These are phyloP conservation scores for Bombyx mandarina DNA, from an alignment of 1,140 invertebrate genomes.

Conservation along the genomic window DNA sequence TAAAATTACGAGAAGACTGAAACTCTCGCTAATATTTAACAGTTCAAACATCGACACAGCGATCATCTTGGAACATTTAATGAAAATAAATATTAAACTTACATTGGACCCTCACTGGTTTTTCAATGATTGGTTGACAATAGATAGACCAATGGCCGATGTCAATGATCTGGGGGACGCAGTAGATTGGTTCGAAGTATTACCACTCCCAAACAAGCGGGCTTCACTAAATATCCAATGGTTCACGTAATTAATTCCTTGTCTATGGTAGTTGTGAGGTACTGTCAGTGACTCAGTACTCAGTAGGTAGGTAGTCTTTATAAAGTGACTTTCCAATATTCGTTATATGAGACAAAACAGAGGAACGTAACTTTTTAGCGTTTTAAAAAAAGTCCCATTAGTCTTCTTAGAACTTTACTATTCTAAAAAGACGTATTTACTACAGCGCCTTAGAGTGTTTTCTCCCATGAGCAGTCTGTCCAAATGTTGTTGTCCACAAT, in stretches of 20 bases:
- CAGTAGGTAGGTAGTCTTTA: too few relatives aligned
- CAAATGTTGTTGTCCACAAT: too few relatives aligned
- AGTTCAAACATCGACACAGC: slow-evolving; percentile 13
- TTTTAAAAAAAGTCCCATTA: too few relatives aligned
- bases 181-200: slow-evolving; percentile 68
- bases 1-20: slow-evolving; percentile 5
- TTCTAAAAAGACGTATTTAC: too few relatives aligned
- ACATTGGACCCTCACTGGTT: slow-evolving; percentile 68
- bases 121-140: slow-evolving; percentile 72
- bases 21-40: slow-evolving; percentile 26
- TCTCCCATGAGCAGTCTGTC: too few relatives aligned
- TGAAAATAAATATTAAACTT: slow-evolving; percentile 65
- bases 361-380: too few relatives aligned
- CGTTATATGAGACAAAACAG: too few relatives aligned
- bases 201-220: slow-evolving; percentile 67
- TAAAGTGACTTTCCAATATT: too few relatives aligned
- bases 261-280: slow-evolving; percentile 31
- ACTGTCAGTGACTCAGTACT: too few relatives aligned
- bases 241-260: slow-evolving; percentile 51
- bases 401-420: too few relatives aligned
- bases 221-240: slow-evolving; percentile 45
- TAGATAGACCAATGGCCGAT: slow-evolving; percentile 70
- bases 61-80: slow-evolving; percentile 39
- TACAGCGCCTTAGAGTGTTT: too few relatives aligned
- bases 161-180: slow-evolving; percentile 65